Evolutionary conservation across 1,140 invertebrate species (phyloP).

Genomic region (Zaprionus ornatus): DNA sequence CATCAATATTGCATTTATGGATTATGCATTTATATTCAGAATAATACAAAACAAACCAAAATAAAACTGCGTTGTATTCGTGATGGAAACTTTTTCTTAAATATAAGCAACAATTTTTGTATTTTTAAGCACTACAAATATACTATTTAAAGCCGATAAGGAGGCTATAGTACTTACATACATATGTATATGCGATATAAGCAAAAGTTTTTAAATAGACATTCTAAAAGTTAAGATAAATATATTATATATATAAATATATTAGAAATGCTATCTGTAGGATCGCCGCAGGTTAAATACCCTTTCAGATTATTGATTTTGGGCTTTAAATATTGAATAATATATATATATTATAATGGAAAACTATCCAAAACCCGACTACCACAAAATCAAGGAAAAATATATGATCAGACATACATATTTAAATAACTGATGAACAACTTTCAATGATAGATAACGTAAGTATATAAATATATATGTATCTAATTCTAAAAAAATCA

Average conservation of each 20-base stretch:
- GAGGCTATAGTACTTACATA: slow-evolving; percentile 34
- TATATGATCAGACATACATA: background rate
- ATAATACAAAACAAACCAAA: slow-evolving; percentile 27
- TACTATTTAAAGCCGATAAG: slow-evolving; percentile 19
- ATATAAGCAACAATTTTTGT: slow-evolving; percentile 16
- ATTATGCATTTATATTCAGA: slow-evolving; percentile 64
- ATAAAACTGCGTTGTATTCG: slow-evolving; percentile 41
- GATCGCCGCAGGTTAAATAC: slow-evolving; percentile 17
- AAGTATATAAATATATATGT: background rate
- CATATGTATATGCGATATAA: slow-evolving; percentile 53
- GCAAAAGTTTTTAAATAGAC: slow-evolving; percentile 75
- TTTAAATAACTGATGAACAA: background rate
- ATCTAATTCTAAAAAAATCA: background rate
- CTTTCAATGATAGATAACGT: background rate
- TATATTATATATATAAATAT: slow-evolving; percentile 8
- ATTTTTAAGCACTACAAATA: slow-evolving; percentile 55
- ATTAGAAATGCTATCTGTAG: background rate
- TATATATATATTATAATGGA: no score
- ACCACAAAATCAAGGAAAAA: background rate
- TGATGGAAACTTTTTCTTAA: slow-evolving; percentile 53
- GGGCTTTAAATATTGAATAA: background rate
- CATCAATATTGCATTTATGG: slow-evolving; percentile 61
- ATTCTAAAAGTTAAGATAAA: slow-evolving; percentile 66
- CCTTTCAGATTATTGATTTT: slow-evolving; percentile 1
- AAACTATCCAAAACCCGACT: background rate